These are phyloP conservation scores for Callinectes sapidus DNA, from an alignment of 2,888 invertebrate genomes.

Conservation along the genomic window DNA sequence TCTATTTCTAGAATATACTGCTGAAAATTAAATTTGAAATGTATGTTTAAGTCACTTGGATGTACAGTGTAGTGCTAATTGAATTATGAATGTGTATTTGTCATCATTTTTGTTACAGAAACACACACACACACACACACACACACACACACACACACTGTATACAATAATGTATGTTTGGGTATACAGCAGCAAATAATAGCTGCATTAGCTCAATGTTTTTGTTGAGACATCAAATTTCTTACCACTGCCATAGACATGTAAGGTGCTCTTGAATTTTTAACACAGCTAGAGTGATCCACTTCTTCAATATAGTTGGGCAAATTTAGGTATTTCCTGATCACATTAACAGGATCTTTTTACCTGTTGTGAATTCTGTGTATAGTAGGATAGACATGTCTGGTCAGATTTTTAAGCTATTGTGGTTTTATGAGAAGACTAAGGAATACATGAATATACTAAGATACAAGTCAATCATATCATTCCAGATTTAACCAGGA, in stretches of 20 bases:
- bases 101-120: neutral
- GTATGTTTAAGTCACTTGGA: too few relatives aligned
- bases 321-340: neutral
- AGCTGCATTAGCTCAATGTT: neutral
- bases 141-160: too few relatives aligned
- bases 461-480: neutral
- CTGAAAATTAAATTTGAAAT: too few relatives aligned
- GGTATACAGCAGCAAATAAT: neutral
- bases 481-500: constrained; percentile 17
- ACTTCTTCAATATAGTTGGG: neutral
- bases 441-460: neutral
- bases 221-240: neutral
- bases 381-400: neutral
- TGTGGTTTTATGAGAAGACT: neutral
- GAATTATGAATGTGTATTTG: too few relatives aligned
- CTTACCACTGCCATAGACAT: constrained; percentile 48
- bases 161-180: neutral
- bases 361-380: neutral
- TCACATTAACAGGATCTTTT: neutral
- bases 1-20: too few relatives aligned
- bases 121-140: too few relatives aligned
- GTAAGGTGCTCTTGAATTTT: neutral
- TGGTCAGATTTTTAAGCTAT: neutral
- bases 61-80: too few relatives aligned
- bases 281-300: neutral